Percentiles rank a stretch among this genome's conserved stretches.
These are phyloP conservation scores for Himalopsyche anomala DNA, from an alignment of 2,888 invertebrate species.

Conservation along the genomic window DNA sequence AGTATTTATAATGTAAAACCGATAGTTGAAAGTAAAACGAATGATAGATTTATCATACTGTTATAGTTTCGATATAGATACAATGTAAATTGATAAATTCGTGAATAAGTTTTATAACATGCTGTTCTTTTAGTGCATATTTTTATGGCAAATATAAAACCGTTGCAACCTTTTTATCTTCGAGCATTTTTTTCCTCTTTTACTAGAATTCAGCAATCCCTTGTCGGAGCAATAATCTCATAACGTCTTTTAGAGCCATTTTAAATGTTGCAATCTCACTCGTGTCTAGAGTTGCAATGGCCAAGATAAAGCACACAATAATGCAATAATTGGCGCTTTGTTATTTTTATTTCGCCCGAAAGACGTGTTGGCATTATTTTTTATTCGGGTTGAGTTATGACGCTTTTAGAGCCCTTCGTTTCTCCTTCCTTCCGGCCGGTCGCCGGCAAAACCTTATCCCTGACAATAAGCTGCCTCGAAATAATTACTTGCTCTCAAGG, in stretches of 20 bases:
- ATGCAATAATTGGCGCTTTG: constrained; percentile 32
- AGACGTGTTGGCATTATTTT: constrained; percentile 41
- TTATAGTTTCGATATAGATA: too few species aligned
- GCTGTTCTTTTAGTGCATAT: too few species aligned
- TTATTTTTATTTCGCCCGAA: constrained; percentile 34
- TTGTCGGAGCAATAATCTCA: background rate
- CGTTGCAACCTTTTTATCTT: too few species aligned
- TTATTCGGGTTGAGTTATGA: constrained; percentile 37
- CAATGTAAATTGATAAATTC: too few species aligned
- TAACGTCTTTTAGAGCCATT: constrained; percentile 32
- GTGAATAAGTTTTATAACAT: too few species aligned
- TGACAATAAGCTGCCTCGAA: constrained; percentile 45
- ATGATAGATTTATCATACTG: too few species aligned
- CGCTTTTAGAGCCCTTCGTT: constrained; percentile 33
- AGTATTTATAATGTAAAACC: too few species aligned
- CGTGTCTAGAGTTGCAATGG: constrained; percentile 29
- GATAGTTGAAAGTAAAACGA: too few species aligned
- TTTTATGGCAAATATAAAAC: too few species aligned
- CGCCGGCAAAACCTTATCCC: constrained; percentile 6
- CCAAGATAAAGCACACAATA: constrained; percentile 31
- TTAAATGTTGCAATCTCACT: constrained; percentile 18
- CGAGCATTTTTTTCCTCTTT: background rate
- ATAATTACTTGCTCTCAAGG: constrained; percentile 51
- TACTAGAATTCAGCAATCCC: background rate
- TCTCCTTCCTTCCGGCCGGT: background rate